Base-by-base conservation (phyloP, 2,888 invertebrate genomes). In the Eremobia ochroleuca region DNA sequence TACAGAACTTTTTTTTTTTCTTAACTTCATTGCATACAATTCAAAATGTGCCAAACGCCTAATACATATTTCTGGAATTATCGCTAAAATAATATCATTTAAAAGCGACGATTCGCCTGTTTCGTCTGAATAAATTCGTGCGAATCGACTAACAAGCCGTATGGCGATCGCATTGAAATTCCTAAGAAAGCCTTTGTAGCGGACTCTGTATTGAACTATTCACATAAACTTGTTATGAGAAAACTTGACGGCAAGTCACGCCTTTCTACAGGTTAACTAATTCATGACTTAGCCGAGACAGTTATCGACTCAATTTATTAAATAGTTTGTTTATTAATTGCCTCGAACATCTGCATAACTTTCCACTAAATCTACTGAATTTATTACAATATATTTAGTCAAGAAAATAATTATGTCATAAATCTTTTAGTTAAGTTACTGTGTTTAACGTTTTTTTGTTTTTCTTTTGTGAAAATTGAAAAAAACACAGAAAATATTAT, bases 261-360 rank as follows among this genome's bases (percentile, higher is more conserved):
- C 25, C 49, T 58, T 15, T 58, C 73, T 11, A 28, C 28, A 34
- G 79, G 83, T 82, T 76, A 79, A 83, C 64, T 77, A 15, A 25
- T 68, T 72, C 21, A n/a, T 70, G 83, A 83, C 83, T 62, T 58
- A 31, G 43, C 28, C 34, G 34, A 8, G 75, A 79, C 79, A 75
- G 79, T 83, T 82, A 82, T 76, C 21, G 68, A 31, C 40, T 66
- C 66, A 79, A 82, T 82, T 83, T 83, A 82, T 83, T 83, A 83
- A 83, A 81, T 8, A 40, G 64, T 67, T 66, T 79, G 40, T 71
- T 69, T 76, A 82, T 79, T 83, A 83, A 82, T 83, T 40, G 68
- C 64, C 55, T 72, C 62, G n/a, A 75, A 83, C 71, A 83, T 82
- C 82, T 83, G 46, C 82, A 83, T 82, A 75, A 83, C 82, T 83